Evolutionary conservation across 2,888 invertebrate genomes (phyloP).

Genomic region (Drosophila kambysellisi): DNA sequence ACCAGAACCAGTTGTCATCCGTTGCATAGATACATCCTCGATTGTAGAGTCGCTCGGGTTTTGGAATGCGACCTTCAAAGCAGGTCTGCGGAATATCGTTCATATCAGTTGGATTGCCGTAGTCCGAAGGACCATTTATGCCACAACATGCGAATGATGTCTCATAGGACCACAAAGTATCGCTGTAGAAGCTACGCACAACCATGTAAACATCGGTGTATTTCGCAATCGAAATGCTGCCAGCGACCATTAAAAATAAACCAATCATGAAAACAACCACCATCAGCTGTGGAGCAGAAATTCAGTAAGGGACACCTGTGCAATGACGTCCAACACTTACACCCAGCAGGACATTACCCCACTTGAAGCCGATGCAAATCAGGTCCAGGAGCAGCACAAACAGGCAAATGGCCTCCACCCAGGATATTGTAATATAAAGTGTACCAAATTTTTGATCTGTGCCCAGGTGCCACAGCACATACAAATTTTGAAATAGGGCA

Average conservation of each 20-base stretch:
- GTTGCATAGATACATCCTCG: conserved; percentile 39
- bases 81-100: conserved; percentile 37
- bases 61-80: not conserved
- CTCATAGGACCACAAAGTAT: conserved; percentile 39
- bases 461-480: conserved; percentile 25
- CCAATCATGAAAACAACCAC: not conserved
- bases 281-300: conserved; percentile 15
- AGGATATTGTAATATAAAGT: conserved; percentile 27
- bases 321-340: conserved; percentile 25
- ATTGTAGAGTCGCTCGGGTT: conserved; percentile 4
- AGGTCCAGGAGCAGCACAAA: conserved; percentile 19
- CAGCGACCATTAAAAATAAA: conserved; percentile 27
- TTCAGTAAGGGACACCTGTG: fast-evolving
- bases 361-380: conserved; percentile 7
- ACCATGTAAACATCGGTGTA: conserved; percentile 49
- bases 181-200: conserved; percentile 32
- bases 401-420: conserved; percentile 33
- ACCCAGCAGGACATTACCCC: not conserved
- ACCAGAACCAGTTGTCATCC: conserved; percentile 47
- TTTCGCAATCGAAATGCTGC: conserved; percentile 28
- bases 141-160: conserved; percentile 38
- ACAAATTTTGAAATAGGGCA: conserved; percentile 33
- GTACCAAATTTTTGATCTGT: conserved; percentile 6
- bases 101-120: not conserved
- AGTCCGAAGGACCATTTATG: conserved; percentile 46